Percentiles rank a stretch among this genome's conserved stretches.
These are phyloP conservation scores for Thripadectes ignobilis DNA, from an alignment of 2,797 vertebrate genomes.

Conservation along the genomic window DNA sequence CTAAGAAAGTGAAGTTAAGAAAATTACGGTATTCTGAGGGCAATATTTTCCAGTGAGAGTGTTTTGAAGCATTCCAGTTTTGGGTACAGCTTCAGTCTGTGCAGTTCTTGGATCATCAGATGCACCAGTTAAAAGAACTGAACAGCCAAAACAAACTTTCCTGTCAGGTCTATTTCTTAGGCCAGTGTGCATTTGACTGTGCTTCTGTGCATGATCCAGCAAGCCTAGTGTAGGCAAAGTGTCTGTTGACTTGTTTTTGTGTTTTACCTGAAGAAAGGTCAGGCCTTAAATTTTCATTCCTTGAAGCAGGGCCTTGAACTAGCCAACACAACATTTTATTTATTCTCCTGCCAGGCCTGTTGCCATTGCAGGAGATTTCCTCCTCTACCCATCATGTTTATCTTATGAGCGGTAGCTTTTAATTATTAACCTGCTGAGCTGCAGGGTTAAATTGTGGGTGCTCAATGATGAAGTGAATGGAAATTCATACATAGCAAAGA, in stretches of 20 bases:
- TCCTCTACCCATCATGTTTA: background rate
- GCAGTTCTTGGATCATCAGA: background rate
- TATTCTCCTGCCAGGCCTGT: background rate
- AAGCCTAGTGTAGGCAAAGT: background rate
- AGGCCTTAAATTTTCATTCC: background rate
- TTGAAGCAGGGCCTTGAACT: background rate
- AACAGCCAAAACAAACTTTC: background rate
- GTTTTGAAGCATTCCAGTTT: background rate
- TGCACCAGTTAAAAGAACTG: accelerated
- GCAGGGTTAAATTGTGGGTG: background rate
- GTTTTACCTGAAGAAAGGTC: background rate
- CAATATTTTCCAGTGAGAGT: background rate
- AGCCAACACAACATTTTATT: background rate
- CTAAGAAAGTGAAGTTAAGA: background rate
- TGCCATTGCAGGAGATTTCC: background rate
- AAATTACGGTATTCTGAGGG: background rate
- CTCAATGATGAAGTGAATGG: background rate
- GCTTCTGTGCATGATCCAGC: background rate
- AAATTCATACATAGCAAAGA: background rate
- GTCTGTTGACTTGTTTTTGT: background rate
- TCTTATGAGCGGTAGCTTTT: background rate
- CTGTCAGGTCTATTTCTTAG: background rate
- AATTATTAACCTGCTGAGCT: background rate
- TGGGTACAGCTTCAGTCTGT: background rate
- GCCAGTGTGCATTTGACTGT: background rate